phyloP scores from a whole-genome alignment of 2,113 vertebrate species.

The Pseudorectes ferrugineus region DNA sequence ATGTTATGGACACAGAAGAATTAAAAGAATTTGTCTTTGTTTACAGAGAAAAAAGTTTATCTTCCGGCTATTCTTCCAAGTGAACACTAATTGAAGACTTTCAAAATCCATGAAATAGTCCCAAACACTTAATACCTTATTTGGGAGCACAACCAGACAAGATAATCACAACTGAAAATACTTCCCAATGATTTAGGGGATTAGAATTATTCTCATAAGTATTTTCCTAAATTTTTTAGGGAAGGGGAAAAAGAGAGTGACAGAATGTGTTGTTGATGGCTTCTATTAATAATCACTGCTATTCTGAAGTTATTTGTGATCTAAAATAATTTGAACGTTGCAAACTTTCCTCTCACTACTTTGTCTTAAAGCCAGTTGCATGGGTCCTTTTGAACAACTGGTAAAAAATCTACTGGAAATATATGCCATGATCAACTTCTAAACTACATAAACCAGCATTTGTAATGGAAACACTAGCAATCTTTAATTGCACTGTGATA shows the following conservation, averaged over 20 bases:
- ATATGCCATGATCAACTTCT: background rate
- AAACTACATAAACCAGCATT: background rate
- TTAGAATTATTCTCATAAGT: background rate
- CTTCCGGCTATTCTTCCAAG: background rate
- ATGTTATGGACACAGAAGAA: background rate
- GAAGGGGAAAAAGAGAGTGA: background rate
- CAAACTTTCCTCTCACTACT: background rate
- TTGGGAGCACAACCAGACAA: background rate
- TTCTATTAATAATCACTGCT: background rate
- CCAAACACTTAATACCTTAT: background rate
- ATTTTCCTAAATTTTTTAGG: background rate
- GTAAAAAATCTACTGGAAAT: constrained; percentile 7
- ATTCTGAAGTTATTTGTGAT: background rate
- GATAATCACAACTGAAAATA: background rate
- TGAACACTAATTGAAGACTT: background rate
- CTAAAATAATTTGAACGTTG: background rate
- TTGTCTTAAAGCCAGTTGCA: background rate
- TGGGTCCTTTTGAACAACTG: background rate
- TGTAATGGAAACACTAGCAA: background rate
- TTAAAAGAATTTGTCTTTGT: background rate
- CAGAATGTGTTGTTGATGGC: background rate
- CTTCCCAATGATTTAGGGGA: background rate
- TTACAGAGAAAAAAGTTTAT: background rate
- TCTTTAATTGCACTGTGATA: background rate
- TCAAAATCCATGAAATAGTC: background rate